Evolutionary conservation across 1,140 invertebrate species (phyloP).

Genomic region (Colletes latitarsis): DNA sequence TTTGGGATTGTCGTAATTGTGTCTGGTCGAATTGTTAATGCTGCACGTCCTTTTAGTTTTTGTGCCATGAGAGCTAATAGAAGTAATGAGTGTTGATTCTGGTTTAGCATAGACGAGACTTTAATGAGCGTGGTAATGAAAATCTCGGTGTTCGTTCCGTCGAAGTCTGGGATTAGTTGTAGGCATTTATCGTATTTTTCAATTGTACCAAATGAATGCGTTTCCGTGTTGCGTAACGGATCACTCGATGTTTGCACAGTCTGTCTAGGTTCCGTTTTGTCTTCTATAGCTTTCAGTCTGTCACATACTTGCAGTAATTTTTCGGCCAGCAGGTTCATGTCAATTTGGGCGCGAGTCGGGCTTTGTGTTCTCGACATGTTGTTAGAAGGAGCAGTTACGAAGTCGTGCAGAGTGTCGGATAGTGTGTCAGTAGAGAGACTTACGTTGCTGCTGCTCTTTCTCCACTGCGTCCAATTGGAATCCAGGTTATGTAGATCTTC

Average conservation of each 20-base stretch:
- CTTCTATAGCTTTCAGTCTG: background rate
- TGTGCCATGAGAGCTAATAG: background rate
- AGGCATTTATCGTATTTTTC: background rate
- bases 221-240: background rate
- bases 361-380: constrained; percentile 5
- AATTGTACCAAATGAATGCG: background rate
- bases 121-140: background rate
- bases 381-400: constrained; percentile 8
- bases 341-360: background rate
- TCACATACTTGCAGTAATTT: background rate
- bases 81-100: background rate
- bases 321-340: constrained; percentile 1
- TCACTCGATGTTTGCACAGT: no score
- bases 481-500: background rate
- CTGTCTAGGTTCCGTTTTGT: background rate
- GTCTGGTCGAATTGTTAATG: background rate
- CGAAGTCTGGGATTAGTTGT: background rate
- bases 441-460: background rate
- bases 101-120: background rate
- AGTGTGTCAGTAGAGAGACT: background rate
- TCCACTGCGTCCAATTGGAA: background rate
- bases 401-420: background rate
- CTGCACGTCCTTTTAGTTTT: background rate
- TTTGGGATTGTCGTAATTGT: no score
- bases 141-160: background rate